Conservation (phyloP, 2,113 vertebrate species). For the Otis tarda region DNA sequence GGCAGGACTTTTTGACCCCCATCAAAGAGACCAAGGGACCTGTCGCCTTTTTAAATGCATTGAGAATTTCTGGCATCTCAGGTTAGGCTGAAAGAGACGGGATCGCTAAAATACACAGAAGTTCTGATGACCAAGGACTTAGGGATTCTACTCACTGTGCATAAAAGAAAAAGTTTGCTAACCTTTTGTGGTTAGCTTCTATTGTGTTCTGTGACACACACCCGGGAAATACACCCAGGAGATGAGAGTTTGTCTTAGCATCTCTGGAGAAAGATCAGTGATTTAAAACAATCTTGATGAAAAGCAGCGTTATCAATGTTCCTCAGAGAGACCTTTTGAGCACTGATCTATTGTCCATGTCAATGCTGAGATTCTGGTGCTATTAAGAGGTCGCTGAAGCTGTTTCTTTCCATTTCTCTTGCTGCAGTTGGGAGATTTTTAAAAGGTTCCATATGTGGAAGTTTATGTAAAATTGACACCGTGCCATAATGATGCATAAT, state of each 20-base stretch:
- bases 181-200: not conserved
- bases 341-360: not conserved
- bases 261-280: not conserved
- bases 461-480: not conserved
- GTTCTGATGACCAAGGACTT: not conserved
- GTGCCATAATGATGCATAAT: not conserved
- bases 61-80: not conserved
- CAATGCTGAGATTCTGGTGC: not conserved
- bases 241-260: not conserved
- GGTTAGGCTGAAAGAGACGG: not conserved
- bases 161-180: not conserved
- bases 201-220: not conserved
- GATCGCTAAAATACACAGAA: not conserved
- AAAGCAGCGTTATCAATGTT: not conserved
- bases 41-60: not conserved
- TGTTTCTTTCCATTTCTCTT: slow-evolving; percentile 10
- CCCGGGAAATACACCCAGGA: not conserved
- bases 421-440: not conserved
- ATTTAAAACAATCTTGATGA: not conserved
- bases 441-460: slow-evolving; percentile 35
- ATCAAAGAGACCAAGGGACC: not conserved
- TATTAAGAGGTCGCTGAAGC: not conserved
- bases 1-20: not conserved
- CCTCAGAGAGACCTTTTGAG: not conserved
- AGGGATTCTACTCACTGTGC: not conserved